Evolutionary conservation across 2,797 vertebrate species (phyloP).

Genomic region (Girardinus metallicus): DNA sequence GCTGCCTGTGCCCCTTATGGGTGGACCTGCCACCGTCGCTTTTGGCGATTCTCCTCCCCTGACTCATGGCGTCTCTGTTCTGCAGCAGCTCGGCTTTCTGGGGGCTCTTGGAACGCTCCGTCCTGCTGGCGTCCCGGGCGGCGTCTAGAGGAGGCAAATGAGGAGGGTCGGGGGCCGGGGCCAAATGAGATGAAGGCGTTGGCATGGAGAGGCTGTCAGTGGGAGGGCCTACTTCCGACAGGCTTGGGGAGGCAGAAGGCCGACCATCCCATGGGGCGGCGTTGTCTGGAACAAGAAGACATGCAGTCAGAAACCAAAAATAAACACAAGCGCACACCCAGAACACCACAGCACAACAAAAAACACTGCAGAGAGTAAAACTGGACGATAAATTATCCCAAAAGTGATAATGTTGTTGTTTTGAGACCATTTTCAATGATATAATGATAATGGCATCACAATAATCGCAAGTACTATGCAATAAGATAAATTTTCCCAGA

Average conservation of each 20-base stretch:
- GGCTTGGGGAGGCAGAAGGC: constrained; percentile 94
- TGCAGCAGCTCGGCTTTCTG: constrained; percentile 84
- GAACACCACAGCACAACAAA: constrained; percentile 43
- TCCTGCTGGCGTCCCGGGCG: constrained; percentile 85
- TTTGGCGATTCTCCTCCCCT: constrained; percentile 72
- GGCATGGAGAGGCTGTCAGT: constrained; percentile 88
- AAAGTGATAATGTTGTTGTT: too few relatives aligned
- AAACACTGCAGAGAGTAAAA: not conserved
- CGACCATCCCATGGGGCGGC: constrained; percentile 92
- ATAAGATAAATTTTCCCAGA: too few relatives aligned
- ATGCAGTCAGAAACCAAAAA: constrained; percentile 31
- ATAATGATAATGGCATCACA: too few relatives aligned
- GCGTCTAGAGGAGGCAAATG: constrained; percentile 88
- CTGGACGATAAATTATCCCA: not conserved
- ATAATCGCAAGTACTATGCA: too few relatives aligned
- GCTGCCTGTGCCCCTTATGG: constrained; percentile 79
- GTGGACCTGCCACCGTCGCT: constrained; percentile 84
- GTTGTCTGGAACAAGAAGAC: constrained; percentile 86
- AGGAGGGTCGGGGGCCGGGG: constrained; percentile 89
- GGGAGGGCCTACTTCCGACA: constrained; percentile 96
- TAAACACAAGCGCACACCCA: constrained; percentile 13
- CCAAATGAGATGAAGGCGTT: constrained; percentile 93
- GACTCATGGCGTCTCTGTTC: constrained; percentile 72
- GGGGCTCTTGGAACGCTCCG: constrained; percentile 87
- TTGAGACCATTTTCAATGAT: too few relatives aligned